Conservation (phyloP, 2,797 vertebrate genomes). For the Mus minutoides region DNA sequence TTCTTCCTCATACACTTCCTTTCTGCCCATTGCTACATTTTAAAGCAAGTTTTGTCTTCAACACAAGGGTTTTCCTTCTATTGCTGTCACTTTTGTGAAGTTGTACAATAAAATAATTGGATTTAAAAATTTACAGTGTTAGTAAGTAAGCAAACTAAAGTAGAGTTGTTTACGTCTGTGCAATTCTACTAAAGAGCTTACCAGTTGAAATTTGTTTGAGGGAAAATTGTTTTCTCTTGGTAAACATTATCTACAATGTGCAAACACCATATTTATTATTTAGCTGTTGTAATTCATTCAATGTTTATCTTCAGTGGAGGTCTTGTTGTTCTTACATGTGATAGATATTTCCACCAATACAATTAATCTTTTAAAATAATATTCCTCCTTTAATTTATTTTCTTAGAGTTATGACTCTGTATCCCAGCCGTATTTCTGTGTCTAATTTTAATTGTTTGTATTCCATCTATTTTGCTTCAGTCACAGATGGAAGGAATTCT, state of each 20-base stretch:
- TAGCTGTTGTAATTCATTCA: constrained; percentile 59
- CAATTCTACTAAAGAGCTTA: constrained; percentile 14
- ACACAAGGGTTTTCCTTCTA: background rate
- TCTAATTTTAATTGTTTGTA: constrained; percentile 73
- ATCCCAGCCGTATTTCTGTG: background rate
- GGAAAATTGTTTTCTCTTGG: background rate
- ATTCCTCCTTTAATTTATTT: constrained; percentile 65
- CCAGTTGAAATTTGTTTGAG: constrained; percentile 23
- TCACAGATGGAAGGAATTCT: constrained; percentile 60
- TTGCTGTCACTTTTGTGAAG: background rate
- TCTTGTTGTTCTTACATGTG: constrained; percentile 59
- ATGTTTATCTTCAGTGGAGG: constrained; percentile 49
- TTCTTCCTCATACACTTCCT: background rate
- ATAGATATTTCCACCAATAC: constrained; percentile 64
- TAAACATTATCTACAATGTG: constrained; percentile 40
- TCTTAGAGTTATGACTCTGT: constrained; percentile 48
- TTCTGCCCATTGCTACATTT: background rate
- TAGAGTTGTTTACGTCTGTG: background rate
- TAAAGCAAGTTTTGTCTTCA: background rate
- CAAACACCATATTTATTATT: constrained; percentile 58
- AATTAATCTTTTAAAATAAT: constrained; percentile 51
- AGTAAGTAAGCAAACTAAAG: background rate
- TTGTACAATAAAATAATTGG: background rate
- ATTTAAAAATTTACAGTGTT: background rate
- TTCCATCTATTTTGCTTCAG: constrained; percentile 56